Conservation (phyloP, 2,113 vertebrate genomes). For the Erythrolamprus reginae region DNA sequence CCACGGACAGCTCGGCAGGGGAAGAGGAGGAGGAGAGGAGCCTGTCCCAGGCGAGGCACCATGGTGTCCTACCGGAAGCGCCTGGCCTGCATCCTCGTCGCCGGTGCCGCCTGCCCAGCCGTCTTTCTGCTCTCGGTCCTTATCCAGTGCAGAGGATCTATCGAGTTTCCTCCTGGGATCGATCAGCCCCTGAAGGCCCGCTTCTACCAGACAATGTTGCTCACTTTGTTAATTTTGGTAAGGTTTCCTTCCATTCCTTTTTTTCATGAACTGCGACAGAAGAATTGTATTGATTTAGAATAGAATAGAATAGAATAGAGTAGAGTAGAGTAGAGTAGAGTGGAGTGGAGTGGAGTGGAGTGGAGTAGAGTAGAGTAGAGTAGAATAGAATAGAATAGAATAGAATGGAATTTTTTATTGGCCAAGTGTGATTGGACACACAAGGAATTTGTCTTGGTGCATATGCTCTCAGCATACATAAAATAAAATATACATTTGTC, state of each 20-base stretch:
- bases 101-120: accelerated
- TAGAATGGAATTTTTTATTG: too few species aligned
- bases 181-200: constrained; percentile 53
- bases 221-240: neutral
- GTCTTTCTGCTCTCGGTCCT: neutral
- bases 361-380: too few species aligned
- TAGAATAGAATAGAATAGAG: too few species aligned
- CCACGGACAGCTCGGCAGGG: neutral
- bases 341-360: too few species aligned
- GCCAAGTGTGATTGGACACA: too few species aligned
- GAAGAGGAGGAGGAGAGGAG: neutral
- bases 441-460: too few species aligned
- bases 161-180: constrained; percentile 52
- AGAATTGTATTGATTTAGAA: neutral
- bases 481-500: too few species aligned
- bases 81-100: neutral
- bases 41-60: neutral
- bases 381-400: too few species aligned
- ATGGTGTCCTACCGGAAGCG: neutral
- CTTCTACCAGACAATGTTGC: constrained; percentile 20
- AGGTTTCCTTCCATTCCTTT: constrained; percentile 16
- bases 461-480: too few species aligned
- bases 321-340: too few species aligned
- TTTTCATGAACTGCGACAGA: constrained; percentile 2
- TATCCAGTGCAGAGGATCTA: neutral